These are phyloP conservation scores for Parelbella ahira DNA, from an alignment of 2,888 invertebrate genomes.

Conservation along the genomic window DNA sequence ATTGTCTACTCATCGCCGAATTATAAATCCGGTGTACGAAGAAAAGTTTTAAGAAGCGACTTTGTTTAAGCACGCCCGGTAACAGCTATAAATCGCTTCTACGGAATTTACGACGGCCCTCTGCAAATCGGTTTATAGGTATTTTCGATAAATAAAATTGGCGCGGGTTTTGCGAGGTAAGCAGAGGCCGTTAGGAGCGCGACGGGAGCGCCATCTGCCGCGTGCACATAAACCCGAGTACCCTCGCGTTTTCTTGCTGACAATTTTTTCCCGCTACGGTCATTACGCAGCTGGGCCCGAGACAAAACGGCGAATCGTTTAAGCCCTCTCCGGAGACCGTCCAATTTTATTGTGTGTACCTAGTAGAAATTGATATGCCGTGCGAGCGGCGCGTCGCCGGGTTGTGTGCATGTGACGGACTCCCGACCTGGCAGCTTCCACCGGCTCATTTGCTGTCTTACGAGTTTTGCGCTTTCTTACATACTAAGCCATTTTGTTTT, in stretches of 20 bases:
- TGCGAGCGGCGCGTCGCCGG: conserved; percentile 55
- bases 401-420: conserved; percentile 53
- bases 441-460: conserved; percentile 49
- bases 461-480: conserved; percentile 33
- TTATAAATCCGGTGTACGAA: conserved; percentile 28
- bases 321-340: conserved; percentile 79
- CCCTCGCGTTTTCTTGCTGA: conserved; percentile 80
- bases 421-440: conserved; percentile 29
- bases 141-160: conserved; percentile 82
- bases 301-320: conserved; percentile 81
- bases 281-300: conserved; percentile 80
- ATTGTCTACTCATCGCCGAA: conserved; percentile 13
- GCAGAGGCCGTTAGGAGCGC: conserved; percentile 78
- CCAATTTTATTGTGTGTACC: conserved; percentile 78
- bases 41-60: conserved; percentile 67
- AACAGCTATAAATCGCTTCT: conserved; percentile 76
- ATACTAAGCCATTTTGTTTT: not conserved
- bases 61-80: conserved; percentile 73
- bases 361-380: conserved; percentile 78
- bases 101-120: conserved; percentile 75
- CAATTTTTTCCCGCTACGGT: conserved; percentile 79
- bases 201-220: conserved; percentile 50
- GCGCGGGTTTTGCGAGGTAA: conserved; percentile 80
- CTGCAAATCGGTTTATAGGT: conserved; percentile 80
- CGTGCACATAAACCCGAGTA: conserved; percentile 78